Evolutionary conservation across 2,797 vertebrate species (phyloP).

Genomic region (Propithecus deckenii): DNA sequence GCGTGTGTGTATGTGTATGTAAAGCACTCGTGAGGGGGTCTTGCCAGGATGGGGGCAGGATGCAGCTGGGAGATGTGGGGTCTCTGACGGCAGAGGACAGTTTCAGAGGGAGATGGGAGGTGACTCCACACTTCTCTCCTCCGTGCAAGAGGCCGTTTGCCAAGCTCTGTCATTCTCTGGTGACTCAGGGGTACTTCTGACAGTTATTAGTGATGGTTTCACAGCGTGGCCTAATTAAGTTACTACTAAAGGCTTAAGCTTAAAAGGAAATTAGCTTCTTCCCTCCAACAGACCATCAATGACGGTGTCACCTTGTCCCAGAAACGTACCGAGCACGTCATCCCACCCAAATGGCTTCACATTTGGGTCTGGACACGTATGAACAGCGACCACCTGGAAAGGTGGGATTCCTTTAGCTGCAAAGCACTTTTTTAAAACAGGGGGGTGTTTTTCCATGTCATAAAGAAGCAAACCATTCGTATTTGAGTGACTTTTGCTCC

Average conservation of each 20-base stretch:
- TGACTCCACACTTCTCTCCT: neutral
- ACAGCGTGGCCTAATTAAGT: constrained; percentile 81
- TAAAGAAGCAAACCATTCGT: neutral
- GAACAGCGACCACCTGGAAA: rapidly evolving
- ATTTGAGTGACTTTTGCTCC: neutral
- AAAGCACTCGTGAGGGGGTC: neutral
- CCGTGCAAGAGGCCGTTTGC: neutral
- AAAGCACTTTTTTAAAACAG: neutral
- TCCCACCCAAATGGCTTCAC: neutral
- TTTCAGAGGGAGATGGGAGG: neutral
- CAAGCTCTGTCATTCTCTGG: constrained; percentile 69
- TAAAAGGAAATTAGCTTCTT: constrained; percentile 68
- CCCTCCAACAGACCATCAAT: constrained; percentile 79
- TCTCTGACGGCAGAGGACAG: neutral
- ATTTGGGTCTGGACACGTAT: rapidly evolving
- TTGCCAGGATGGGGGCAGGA: neutral
- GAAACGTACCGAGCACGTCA: neutral
- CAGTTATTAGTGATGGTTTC: constrained; percentile 61
- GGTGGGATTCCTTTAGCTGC: neutral
- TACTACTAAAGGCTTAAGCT: constrained; percentile 73
- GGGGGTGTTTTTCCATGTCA: neutral
- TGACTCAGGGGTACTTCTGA: constrained; percentile 83
- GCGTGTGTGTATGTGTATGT: rapidly evolving
- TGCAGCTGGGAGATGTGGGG: neutral
- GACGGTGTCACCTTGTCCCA: constrained; percentile 80